These are phyloP conservation scores for Drosophila guanche DNA, from an alignment of 1,140 invertebrate species.

Conservation along the genomic window DNA sequence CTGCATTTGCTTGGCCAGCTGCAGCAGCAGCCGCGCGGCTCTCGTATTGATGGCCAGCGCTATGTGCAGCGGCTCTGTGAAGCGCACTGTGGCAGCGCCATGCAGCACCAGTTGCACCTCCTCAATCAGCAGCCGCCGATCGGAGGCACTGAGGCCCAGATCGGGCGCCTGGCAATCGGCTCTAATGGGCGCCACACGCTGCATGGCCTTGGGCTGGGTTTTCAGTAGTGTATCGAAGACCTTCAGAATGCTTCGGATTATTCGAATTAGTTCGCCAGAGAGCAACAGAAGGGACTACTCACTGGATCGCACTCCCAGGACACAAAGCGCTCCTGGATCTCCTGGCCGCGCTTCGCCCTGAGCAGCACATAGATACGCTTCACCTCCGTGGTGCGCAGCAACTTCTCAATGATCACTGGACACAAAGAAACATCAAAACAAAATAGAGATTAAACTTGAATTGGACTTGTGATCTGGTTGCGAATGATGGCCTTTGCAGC, in stretches of 20 bases:
- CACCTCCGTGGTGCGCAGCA: constrained; percentile 89
- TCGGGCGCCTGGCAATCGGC: constrained; percentile 86
- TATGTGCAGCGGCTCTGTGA: constrained; percentile 90
- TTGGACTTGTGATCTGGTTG: constrained; percentile 10
- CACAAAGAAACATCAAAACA: constrained; percentile 5
- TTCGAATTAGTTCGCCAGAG: background rate
- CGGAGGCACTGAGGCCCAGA: constrained; percentile 87
- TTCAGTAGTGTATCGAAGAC: constrained; percentile 44
- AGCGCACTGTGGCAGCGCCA: constrained; percentile 92
- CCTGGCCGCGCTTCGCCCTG: constrained; percentile 89
- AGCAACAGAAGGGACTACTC: constrained; percentile 17
- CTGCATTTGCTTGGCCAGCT: constrained; percentile 87
- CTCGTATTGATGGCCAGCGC: constrained; percentile 86
- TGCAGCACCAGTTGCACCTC: constrained; percentile 91
- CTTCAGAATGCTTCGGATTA: constrained; percentile 12
- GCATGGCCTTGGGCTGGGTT: constrained; percentile 17
- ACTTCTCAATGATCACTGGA: constrained; percentile 90
- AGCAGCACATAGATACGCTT: constrained; percentile 90
- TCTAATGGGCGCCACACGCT: constrained; percentile 82
- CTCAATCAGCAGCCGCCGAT: constrained; percentile 76
- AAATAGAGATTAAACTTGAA: background rate
- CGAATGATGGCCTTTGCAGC: constrained; percentile 7
- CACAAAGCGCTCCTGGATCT: constrained; percentile 87
- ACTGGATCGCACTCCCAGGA: constrained; percentile 86
- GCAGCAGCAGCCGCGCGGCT: constrained; percentile 85